Base-by-base conservation (phyloP, 1,140 invertebrate genomes). In the Calliopsis andreniformis region DNA sequence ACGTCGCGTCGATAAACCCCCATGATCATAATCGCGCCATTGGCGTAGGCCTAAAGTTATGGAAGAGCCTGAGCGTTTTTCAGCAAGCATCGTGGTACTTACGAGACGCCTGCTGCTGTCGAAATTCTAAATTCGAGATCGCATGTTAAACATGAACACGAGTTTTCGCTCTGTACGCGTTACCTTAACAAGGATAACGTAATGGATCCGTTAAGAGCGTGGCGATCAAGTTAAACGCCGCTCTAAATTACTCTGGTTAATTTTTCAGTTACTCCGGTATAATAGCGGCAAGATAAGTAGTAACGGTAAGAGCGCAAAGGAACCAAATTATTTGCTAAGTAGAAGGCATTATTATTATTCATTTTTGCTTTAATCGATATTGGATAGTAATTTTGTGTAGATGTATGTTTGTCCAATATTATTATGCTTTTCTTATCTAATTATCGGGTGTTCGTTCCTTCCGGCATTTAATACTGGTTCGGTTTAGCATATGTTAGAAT, bases 191-290 rank as follows among this genome's bases (percentile, higher is more conserved):
- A 56, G 79, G 58, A 73, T 76, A 80, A 63, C 68, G 73, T 82
- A 82, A 82, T 82, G 72, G 61, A 71, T 68, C 66, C 63, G 79
- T 77, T 82, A 42, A 70, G 62, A 58, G 62, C 64, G 79, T 63
- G 64, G 64, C 79, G 80, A 81, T 82, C 79, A 64, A 58, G 72
- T 77, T 81, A 82, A 82, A 82, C 69, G 68, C 79, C 80, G 80
- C 61, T 70, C 66, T 77, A 77, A 82, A 64, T 82, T 76, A 68
- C 80, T 77, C 80, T 63, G 77, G 64, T 71, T 82, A 82, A 81
- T 82, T 81, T 80, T 77, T 76, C 80, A 81, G 80, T 82, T 81
- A 81, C 42, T 77, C 80, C 47, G 39, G 45, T 51, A 53, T 71
- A 82, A 81, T 77, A 55, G 63, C 62, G 55, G 39, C 63, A 71